Evolutionary conservation across 2,113 vertebrate species (phyloP).

Genomic region (Aptenodytes patagonicus): DNA sequence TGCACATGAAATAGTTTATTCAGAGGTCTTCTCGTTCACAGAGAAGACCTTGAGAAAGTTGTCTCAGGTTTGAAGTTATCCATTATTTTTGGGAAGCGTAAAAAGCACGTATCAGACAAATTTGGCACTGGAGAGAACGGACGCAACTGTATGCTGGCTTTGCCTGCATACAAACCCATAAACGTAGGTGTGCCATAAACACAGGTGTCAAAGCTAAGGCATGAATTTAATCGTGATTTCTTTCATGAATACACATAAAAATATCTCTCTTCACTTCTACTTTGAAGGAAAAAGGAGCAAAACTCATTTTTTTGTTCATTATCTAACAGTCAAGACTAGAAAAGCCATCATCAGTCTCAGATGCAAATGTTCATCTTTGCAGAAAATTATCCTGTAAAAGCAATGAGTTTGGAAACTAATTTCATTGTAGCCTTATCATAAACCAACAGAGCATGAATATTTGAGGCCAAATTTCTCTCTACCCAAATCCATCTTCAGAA

Average conservation of each 20-base stretch:
- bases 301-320: neutral
- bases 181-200: neutral
- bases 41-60: neutral
- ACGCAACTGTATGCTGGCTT: neutral
- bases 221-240: neutral
- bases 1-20: neutral
- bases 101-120: neutral
- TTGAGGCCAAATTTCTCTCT: neutral
- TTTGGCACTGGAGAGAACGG: neutral
- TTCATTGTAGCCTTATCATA: neutral
- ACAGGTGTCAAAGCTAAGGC: neutral
- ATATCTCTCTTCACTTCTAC: neutral
- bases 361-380: neutral
- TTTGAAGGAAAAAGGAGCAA: neutral
- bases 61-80: neutral
- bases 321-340: neutral
- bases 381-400: conserved; percentile 3
- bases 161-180: neutral
- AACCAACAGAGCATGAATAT: neutral
- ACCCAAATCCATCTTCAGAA: neutral
- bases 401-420: neutral
- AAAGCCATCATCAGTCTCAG: neutral
- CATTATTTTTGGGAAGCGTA: neutral
- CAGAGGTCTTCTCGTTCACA: neutral
- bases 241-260: neutral